phyloP scores from a whole-genome alignment of 2,888 invertebrate species.

The Papilio elwesi region DNA sequence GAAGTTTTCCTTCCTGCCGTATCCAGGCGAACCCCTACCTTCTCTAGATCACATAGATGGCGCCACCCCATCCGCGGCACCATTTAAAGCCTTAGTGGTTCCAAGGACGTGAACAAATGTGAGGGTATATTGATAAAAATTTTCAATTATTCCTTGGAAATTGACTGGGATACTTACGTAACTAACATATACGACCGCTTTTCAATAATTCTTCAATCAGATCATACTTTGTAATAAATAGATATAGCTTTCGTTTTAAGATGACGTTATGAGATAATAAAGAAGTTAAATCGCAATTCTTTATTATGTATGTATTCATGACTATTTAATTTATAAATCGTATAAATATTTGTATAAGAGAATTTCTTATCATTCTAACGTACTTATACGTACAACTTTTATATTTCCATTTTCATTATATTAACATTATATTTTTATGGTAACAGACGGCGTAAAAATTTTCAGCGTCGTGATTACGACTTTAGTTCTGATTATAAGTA shows the following conservation, averaged over 20 bases:
- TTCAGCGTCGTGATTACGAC: no score
- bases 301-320: not conserved
- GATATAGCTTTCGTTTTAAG: not conserved
- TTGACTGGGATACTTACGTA: not conserved
- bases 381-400: no score
- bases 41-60: conserved; percentile 89
- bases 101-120: conserved; percentile 61
- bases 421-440: no score
- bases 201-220: not conserved
- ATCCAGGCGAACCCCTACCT: conserved; percentile 86
- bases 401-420: no score
- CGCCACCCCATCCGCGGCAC: conserved; percentile 89
- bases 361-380: no score
- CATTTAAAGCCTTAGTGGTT: conserved; percentile 87
- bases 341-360: no score
- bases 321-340: no score
- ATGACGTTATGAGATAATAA: conserved; percentile 8
- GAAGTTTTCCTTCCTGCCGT: conserved; percentile 87
- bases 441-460: no score
- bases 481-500: no score
- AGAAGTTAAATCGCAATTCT: not conserved
- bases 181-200: not conserved
- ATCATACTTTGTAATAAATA: not conserved
- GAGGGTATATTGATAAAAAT: not conserved
- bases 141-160: conserved; percentile 6